phyloP scores from a whole-genome alignment of 2,113 vertebrate species.

The Lepus americanus region DNA sequence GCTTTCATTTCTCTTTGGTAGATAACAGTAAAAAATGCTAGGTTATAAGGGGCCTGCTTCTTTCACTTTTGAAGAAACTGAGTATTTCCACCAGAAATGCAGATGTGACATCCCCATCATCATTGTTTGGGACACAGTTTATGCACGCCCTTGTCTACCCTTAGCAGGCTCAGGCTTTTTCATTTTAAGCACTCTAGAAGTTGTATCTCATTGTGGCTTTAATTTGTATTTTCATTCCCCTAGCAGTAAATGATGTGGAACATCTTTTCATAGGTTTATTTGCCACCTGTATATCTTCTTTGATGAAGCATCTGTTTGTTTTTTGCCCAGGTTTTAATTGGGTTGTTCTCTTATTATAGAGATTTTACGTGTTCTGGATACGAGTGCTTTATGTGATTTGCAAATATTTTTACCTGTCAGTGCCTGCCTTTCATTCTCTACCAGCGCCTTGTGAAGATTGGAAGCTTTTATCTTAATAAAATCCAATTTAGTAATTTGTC shows the following conservation, averaged over 20 bases:
- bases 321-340: not conserved
- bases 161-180: not conserved
- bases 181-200: not conserved
- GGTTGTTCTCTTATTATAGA: not conserved
- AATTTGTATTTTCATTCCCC: not conserved
- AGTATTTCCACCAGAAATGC: not conserved
- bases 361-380: not conserved
- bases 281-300: too few relatives aligned
- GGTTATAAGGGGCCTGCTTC: not conserved
- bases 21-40: not conserved
- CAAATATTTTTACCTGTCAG: too few relatives aligned
- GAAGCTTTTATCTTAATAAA: too few relatives aligned
- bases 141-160: not conserved
- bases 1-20: not conserved
- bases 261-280: too few relatives aligned
- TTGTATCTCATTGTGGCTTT: not conserved
- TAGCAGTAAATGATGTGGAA: not conserved
- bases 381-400: too few relatives aligned
- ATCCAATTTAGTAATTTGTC: too few relatives aligned
- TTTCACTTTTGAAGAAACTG: slow-evolving; percentile 6
- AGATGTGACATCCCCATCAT: not conserved
- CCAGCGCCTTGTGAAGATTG: too few relatives aligned
- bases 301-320: not conserved
- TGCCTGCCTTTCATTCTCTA: too few relatives aligned
- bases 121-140: not conserved